Evolutionary conservation across 2,888 invertebrate species (phyloP).

Genomic region (Eupithecia abbreviata): DNA sequence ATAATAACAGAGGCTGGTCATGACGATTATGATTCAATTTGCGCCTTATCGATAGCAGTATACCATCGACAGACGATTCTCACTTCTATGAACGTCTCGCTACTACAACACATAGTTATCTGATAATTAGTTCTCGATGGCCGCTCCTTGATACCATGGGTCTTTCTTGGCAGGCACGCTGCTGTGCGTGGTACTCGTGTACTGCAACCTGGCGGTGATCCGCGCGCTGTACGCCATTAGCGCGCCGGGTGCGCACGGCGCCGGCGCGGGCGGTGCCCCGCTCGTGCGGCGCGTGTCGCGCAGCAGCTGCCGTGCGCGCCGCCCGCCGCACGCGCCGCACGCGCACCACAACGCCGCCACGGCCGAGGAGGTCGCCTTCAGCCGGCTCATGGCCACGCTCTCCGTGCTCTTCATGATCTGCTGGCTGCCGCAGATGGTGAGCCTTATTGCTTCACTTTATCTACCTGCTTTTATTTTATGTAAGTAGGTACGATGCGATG

Average conservation of each 20-base stretch:
- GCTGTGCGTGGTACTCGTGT: conserved; percentile 89
- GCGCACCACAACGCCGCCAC: conserved; percentile 83
- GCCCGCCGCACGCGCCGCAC: conserved; percentile 49
- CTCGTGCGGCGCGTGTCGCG: conserved; percentile 72
- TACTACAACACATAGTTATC: no score
- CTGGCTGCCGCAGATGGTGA: conserved; percentile 95
- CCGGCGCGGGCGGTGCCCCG: conserved; percentile 52
- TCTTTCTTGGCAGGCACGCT: conserved; percentile 84
- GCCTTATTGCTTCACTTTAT: neutral
- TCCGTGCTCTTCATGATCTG: conserved; percentile 92
- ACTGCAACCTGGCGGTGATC: conserved; percentile 93
- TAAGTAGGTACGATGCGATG: no score
- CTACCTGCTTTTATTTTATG: no score
- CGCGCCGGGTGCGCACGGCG: conserved; percentile 49
- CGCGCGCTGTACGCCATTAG: conserved; percentile 87
- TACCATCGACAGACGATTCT: no score
- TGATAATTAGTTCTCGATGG: neutral
- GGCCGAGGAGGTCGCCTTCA: conserved; percentile 93
- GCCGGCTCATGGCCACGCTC: conserved; percentile 91
- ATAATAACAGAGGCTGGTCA: no score
- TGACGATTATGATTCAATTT: no score
- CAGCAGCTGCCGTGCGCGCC: conserved; percentile 62
- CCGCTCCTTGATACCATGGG: neutral
- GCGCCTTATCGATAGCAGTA: no score
- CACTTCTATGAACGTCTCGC: no score